Evolutionary conservation across 2,888 invertebrate genomes (phyloP).

Genomic region (Noctua janthe): DNA sequence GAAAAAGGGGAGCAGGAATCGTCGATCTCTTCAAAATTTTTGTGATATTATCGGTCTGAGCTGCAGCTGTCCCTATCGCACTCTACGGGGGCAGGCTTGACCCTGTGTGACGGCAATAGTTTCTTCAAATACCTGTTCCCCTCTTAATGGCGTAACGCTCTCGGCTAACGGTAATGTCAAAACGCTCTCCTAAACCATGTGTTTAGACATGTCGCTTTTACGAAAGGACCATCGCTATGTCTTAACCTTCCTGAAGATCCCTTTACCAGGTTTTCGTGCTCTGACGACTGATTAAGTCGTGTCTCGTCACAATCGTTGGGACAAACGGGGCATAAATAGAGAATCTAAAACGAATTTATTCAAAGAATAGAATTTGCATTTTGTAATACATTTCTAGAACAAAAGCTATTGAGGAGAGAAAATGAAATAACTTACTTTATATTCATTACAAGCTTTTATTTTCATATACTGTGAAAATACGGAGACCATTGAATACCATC

Average conservation of each 20-base stretch:
- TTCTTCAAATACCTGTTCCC: no score
- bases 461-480: not conserved
- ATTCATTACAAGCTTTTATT: not conserved
- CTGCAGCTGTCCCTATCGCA: no score
- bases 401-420: not conserved
- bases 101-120: no score
- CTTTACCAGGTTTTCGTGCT: not conserved
- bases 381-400: not conserved
- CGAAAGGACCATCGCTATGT: not conserved
- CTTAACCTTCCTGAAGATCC: not conserved
- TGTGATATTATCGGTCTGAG: no score
- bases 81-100: no score
- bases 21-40: no score
- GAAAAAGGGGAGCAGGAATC: no score
- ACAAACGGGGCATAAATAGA: not conserved
- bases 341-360: not conserved
- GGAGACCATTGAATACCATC: conserved; percentile 26
- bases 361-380: not conserved
- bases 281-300: not conserved
- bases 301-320: not conserved
- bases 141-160: no score
- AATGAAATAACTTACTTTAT: not conserved
- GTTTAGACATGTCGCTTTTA: no score
- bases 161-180: no score
- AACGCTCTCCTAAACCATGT: no score